phyloP scores from a whole-genome alignment of 2,113 vertebrate genomes.

The Oceanites oceanicus region DNA sequence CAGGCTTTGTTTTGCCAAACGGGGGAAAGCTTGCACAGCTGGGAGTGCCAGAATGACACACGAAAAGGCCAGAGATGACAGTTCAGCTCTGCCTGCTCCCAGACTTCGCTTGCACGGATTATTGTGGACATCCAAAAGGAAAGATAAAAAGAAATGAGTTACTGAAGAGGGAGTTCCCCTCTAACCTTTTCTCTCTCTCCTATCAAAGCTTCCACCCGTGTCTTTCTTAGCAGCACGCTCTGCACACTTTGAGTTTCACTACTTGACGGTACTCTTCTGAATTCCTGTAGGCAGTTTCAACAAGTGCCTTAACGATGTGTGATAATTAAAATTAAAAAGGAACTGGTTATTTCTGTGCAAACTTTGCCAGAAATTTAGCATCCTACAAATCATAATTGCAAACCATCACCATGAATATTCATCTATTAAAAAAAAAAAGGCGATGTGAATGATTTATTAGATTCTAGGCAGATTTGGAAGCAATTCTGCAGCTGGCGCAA shows the following conservation, averaged over 20 bases:
- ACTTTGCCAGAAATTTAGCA: conserved; percentile 9
- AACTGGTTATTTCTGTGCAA: not conserved
- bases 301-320: not conserved
- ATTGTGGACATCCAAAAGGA: not conserved
- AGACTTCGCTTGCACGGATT: not conserved
- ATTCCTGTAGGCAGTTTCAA: not conserved
- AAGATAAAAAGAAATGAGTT: not conserved
- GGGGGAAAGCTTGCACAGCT: not conserved
- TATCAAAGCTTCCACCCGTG: not conserved
- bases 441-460: conserved; percentile 3
- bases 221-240: not conserved
- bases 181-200: not conserved
- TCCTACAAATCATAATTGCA: not conserved
- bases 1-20: not conserved
- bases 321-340: not conserved
- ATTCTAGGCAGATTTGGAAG: not conserved
- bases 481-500: not conserved
- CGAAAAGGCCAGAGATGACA: not conserved
- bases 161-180: not conserved
- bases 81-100: not conserved
- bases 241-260: not conserved
- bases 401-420: conserved; percentile 18
- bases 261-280: not conserved
- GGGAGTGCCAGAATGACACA: not conserved
- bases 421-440: not conserved